Conservation (phyloP, 1,140 invertebrate species). For the Macrocentrus cingulum region DNA sequence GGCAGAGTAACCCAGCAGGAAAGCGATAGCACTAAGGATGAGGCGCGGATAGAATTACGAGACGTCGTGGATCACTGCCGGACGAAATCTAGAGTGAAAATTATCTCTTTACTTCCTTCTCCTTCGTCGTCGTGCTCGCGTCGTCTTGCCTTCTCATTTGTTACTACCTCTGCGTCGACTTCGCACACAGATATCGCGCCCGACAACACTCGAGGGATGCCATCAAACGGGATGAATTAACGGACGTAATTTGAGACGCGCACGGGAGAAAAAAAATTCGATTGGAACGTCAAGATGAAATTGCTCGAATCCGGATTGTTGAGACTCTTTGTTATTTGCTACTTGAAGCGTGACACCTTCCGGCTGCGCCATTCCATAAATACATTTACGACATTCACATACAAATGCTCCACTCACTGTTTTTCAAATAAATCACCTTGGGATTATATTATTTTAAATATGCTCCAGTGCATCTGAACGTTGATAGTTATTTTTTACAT, state of each 20-base stretch:
- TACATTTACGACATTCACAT: not conserved
- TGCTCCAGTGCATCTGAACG: too few relatives aligned
- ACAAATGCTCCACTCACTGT: too few relatives aligned
- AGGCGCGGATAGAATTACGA: constrained; percentile 22
- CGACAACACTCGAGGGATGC: not conserved
- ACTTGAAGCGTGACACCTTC: constrained; percentile 36
- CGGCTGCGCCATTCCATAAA: constrained; percentile 29
- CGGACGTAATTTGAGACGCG: constrained; percentile 2
- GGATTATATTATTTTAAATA: too few relatives aligned
- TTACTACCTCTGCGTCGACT: constrained; percentile 5
- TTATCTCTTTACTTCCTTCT: constrained; percentile 19
- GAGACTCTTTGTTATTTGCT: constrained; percentile 34
- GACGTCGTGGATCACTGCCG: constrained; percentile 22
- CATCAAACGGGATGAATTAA: constrained; percentile 11
- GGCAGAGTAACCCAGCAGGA: constrained; percentile 12
- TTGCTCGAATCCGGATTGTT: constrained; percentile 12
- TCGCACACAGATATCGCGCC: too few relatives aligned
- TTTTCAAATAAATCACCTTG: too few relatives aligned
- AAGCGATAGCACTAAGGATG: constrained; percentile 6
- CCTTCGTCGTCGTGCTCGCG: not conserved
- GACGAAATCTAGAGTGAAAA: constrained; percentile 23
- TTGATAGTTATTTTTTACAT: too few relatives aligned
- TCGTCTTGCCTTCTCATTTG: constrained; percentile 2
- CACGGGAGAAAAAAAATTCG: constrained; percentile 12
- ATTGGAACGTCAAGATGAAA: constrained; percentile 11